These are phyloP conservation scores for Callyntrura sp. DNA, from an alignment of 2,888 invertebrate species.

Conservation along the genomic window DNA sequence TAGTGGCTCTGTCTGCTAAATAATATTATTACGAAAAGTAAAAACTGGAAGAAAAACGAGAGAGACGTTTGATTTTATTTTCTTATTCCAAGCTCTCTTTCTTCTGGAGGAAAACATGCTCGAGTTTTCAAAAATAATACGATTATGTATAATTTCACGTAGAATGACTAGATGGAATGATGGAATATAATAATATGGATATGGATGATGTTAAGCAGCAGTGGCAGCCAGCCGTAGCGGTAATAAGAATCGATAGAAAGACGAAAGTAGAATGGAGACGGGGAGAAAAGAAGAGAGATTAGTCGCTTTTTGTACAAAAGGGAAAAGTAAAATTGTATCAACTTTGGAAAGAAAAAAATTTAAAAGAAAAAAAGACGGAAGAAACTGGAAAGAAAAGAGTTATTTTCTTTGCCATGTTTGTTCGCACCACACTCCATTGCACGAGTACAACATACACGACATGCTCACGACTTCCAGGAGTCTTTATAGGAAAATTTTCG, in stretches of 20 bases:
- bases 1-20: neutral
- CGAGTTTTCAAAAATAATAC: slow-evolving; percentile 28
- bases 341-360: neutral
- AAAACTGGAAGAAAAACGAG: neutral
- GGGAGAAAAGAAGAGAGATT: slow-evolving; percentile 51
- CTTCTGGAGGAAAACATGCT: neutral
- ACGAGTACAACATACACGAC: neutral
- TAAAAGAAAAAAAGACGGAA: neutral
- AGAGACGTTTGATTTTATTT: slow-evolving; percentile 39
- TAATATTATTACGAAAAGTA: slow-evolving; percentile 38
- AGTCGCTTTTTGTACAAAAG: slow-evolving; percentile 43
- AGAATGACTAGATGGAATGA: slow-evolving; percentile 16
- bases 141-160: slow-evolving; percentile 5
- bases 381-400: slow-evolving; percentile 51
- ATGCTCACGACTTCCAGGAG: neutral
- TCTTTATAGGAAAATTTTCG: neutral
- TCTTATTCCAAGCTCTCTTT: slow-evolving; percentile 12
- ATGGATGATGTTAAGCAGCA: neutral
- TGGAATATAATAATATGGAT: slow-evolving; percentile 1
- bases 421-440: neutral
- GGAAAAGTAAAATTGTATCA: slow-evolving; percentile 58
- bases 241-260: neutral
- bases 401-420: slow-evolving; percentile 5
- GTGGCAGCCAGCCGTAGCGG: neutral
- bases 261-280: slow-evolving; percentile 9